Percentiles rank a stretch among this genome's conserved stretches.
Evolutionary conservation across 2,888 invertebrate genomes (phyloP).

Genomic region (Plagodis pulveraria): DNA sequence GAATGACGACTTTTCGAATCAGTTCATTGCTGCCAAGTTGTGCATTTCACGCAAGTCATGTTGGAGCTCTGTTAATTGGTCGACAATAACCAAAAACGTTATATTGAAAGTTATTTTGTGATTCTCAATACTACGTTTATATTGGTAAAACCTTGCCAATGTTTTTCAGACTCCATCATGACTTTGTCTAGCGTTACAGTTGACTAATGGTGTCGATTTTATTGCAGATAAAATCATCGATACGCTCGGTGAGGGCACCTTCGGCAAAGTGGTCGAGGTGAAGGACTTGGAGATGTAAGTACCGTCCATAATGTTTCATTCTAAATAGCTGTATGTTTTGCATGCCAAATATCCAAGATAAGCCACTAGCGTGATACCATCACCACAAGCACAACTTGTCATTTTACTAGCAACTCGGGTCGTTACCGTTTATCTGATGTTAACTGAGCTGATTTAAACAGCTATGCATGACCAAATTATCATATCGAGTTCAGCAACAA

Average conservation of each 20-base stretch:
- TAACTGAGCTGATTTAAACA: conserved; percentile 15
- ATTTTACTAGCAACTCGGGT: conserved; percentile 4
- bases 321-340: not conserved
- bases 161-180: conserved; percentile 65
- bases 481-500: conserved; percentile 6
- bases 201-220: conserved; percentile 82
- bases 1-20: conserved; percentile 26
- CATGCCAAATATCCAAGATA: no score
- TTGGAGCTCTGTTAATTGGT: conserved; percentile 58
- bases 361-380: conserved; percentile 1
- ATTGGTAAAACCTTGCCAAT: conserved; percentile 41
- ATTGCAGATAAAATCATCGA: conserved; percentile 99
- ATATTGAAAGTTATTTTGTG: not conserved
- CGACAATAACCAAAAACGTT: conserved; percentile 30
- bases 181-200: conserved; percentile 58
- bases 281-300: conserved; percentile 97
- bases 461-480: conserved; percentile 10
- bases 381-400: conserved; percentile 1
- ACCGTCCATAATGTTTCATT: conserved; percentile 22
- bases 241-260: conserved; percentile 99
- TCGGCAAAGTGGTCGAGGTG: conserved; percentile 99
- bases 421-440: conserved; percentile 17
- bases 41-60: conserved; percentile 54
- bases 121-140: not conserved
- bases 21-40: conserved; percentile 32